A percentile compares a stretch with the other conserved stretches of the same genome.
Conservation (phyloP, 2,113 vertebrate species). For the Phyllostomus discolor region DNA sequence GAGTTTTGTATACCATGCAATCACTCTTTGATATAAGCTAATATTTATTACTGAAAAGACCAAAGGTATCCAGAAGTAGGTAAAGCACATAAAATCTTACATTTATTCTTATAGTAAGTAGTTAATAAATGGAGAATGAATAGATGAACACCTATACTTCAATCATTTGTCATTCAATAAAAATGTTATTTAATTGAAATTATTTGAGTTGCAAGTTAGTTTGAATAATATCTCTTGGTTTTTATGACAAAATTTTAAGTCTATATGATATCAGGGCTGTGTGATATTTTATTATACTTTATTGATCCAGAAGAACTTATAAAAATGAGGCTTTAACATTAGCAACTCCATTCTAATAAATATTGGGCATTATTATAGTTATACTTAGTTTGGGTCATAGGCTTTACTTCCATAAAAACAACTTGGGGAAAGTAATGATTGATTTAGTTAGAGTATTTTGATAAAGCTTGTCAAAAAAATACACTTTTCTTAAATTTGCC, state of each 20-base stretch:
- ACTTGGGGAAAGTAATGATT: neutral
- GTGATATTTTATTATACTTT: neutral
- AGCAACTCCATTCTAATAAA: neutral
- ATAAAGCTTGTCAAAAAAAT: neutral
- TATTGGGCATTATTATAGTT: neutral
- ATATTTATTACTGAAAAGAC: neutral
- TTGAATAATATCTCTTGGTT: neutral
- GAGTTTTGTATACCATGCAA: neutral
- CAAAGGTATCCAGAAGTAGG: neutral
- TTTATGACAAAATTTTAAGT: slow-evolving; percentile 7
- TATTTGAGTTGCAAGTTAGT: neutral
- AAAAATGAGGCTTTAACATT: neutral
- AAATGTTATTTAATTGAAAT: neutral
- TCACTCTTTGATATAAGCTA: neutral
- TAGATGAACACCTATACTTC: neutral
- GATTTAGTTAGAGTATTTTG: neutral
- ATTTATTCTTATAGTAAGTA: neutral
- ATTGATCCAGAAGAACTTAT: neutral
- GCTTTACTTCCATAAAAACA: neutral
- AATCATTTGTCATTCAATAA: neutral
- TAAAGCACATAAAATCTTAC: neutral
- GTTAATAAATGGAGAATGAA: neutral
- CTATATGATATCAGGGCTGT: neutral
- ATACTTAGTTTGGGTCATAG: neutral
- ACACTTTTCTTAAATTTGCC: neutral